Evolutionary conservation across 2,113 vertebrate genomes (phyloP), one percentile per base, ranked within the genome.

Genomic region (Thunnus maccoyii): DNA sequence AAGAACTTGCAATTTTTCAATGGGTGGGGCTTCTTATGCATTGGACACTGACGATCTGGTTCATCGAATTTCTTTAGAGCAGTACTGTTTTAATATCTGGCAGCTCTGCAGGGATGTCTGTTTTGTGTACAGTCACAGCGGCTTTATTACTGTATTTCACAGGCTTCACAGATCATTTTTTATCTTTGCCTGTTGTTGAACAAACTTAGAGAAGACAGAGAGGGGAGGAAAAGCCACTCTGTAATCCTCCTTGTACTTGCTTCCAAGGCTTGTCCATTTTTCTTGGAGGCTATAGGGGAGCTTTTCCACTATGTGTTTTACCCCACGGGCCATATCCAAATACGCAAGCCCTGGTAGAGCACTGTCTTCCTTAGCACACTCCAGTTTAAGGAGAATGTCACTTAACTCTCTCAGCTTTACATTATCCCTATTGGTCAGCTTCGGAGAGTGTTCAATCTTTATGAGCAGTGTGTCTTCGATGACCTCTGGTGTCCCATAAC

Each of bases 1-100:
- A 83, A 83, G 17, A 13, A 20, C 17, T 48, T 73, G 4, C 75
- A 78, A 4, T 67, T 76, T 76, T 76, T 57, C 5, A 83, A 52
- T 16, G 73, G 58, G 5, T 74, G 78, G 0, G 71, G 36, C 36
- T 56, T 71, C 2, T 57, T 71, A 17, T 56, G 68, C 14, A 72
- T 58, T 0, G 55, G 55, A 14, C 61, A 76, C 22, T 76, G 61
- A 4, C 16, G 41, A 10, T 65, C 62, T 14, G 62, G 62, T 13
- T 76, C 61, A 0, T 56, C 32, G 2, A 47, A 14, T n/a, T 36
- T 51, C 30, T 47, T 56, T 2, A 1, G 17, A 3, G 12, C 50
- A 55, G 48, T 2, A 25, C 44, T 61, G 25, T 51, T 3, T n/a
- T 76, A 30, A 18, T n/a, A 22, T 22, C 22, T 22, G 22, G 22